Conservation (phyloP, 2,888 invertebrate genomes). For the Lasius fuliginosus region DNA sequence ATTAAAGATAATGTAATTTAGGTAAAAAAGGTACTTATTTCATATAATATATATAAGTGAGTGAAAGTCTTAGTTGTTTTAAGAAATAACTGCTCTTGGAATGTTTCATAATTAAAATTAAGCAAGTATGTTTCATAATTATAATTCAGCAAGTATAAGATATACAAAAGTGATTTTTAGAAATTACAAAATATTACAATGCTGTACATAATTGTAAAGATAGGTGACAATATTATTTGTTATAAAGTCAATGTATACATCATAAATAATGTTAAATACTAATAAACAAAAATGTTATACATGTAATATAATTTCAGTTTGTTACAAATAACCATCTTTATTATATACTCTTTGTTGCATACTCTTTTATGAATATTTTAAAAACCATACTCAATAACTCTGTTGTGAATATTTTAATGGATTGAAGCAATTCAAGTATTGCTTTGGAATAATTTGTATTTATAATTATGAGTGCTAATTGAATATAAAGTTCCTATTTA, state of each 20-base stretch:
- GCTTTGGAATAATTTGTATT: conserved; percentile 1
- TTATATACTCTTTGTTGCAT: not conserved
- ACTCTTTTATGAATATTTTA: not conserved
- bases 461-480: not conserved
- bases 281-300: conserved; percentile 7
- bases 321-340: not conserved
- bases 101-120: not conserved
- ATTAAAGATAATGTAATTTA: conserved; percentile 54
- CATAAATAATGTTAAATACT: not conserved
- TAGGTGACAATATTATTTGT: conserved; percentile 56
- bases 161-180: not conserved
- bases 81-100: not conserved
- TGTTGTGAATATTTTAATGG: not conserved
- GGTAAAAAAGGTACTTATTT: conserved; percentile 55
- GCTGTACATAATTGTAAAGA: conserved; percentile 19
- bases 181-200: conserved; percentile 20
- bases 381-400: not conserved
- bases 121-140: conserved; percentile 1
- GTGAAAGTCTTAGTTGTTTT: conserved; percentile 16
- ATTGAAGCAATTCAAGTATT: not conserved
- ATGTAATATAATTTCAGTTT: not conserved
- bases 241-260: conserved; percentile 41
- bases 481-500: not conserved
- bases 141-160: not conserved
- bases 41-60: conserved; percentile 9